These are phyloP conservation scores for Callithrix jacchus DNA, from an alignment of 2,113 vertebrate genomes.

Conservation along the genomic window DNA sequence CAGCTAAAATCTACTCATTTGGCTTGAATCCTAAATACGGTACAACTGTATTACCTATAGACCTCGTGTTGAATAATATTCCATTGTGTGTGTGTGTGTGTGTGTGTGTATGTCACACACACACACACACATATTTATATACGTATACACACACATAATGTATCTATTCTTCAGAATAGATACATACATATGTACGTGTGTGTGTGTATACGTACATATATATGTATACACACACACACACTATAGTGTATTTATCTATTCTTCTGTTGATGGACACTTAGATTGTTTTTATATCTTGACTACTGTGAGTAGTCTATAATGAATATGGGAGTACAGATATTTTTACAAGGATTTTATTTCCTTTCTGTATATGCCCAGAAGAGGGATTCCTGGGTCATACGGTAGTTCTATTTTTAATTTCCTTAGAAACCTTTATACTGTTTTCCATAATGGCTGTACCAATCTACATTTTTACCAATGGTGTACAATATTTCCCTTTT, in stretches of 20 bases:
- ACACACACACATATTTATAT: too few relatives aligned
- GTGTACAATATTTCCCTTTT: not conserved
- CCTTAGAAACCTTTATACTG: not conserved
- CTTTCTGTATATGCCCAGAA: not conserved
- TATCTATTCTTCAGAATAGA: not conserved
- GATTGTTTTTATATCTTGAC: not conserved
- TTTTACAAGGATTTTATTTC: not conserved
- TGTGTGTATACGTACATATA: fast-evolving
- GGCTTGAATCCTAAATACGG: not conserved
- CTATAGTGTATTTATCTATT: not conserved
- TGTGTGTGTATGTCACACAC: too few relatives aligned
- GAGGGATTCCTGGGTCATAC: not conserved
- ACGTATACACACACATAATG: not conserved
- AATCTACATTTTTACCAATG: not conserved
- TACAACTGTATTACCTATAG: not conserved
- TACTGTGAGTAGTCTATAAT: not conserved
- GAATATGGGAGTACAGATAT: not conserved
- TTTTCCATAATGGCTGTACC: not conserved
- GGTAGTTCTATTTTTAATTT: not conserved
- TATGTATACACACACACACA: not conserved
- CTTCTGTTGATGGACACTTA: not conserved
- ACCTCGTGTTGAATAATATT: not conserved
- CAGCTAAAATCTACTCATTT: not conserved
- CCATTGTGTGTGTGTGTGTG: not conserved
- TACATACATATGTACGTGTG: too few relatives aligned